These are phyloP conservation scores for Fissipunctia ypsillon DNA, from an alignment of 2,888 invertebrate genomes.

Conservation along the genomic window DNA sequence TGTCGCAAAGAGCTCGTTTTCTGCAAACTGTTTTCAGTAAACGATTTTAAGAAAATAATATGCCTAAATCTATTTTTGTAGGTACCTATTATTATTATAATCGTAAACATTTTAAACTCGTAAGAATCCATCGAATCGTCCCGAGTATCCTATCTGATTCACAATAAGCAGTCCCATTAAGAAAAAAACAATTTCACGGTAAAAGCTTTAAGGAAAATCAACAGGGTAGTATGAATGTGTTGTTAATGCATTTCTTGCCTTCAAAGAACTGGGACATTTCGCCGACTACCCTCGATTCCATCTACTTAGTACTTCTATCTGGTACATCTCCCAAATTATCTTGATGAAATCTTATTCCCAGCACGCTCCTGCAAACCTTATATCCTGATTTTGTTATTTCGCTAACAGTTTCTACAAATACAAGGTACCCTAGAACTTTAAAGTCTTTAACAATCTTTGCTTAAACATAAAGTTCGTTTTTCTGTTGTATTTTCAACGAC, in stretches of 20 bases:
- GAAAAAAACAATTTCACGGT: slow-evolving; percentile 40
- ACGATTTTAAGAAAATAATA: slow-evolving; percentile 28
- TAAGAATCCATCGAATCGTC: slow-evolving; percentile 26
- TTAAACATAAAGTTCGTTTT: slow-evolving; percentile 44
- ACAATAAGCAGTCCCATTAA: slow-evolving; percentile 28
- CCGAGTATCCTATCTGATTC: slow-evolving; percentile 31
- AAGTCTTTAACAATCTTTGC: slow-evolving; percentile 46
- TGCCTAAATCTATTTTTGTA: slow-evolving; percentile 4
- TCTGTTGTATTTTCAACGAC: slow-evolving; percentile 24
- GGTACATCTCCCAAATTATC: slow-evolving; percentile 57
- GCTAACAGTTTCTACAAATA: slow-evolving; percentile 37
- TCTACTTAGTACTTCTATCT: slow-evolving; percentile 40
- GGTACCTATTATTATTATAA: slow-evolving; percentile 6
- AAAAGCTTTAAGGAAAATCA: slow-evolving; percentile 45
- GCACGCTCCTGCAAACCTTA: slow-evolving; percentile 37
- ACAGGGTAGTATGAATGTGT: slow-evolving; percentile 26
- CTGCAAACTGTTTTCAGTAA: not conserved
- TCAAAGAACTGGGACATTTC: slow-evolving; percentile 20
- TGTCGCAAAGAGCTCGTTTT: not conserved
- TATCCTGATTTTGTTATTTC: slow-evolving; percentile 59
- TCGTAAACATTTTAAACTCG: slow-evolving; percentile 37
- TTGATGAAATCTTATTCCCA: slow-evolving; percentile 62
- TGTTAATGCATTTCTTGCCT: slow-evolving; percentile 53
- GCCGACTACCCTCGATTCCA: slow-evolving; percentile 23
- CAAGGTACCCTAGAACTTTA: slow-evolving; percentile 41